Base-by-base conservation (phyloP, 2,888 invertebrate genomes). In the Oscheius sp. region DNA sequence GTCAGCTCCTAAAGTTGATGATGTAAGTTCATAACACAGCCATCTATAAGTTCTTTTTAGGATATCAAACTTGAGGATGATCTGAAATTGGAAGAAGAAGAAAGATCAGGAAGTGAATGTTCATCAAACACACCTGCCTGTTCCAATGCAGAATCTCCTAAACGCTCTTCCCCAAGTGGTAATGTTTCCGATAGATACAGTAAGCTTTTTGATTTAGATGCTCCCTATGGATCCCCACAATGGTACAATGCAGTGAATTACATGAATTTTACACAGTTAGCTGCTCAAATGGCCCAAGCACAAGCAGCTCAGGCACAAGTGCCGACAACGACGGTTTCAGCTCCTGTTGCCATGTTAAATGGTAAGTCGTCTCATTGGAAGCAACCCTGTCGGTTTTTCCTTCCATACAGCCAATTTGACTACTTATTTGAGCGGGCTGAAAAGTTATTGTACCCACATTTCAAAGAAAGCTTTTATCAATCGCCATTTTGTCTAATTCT, bases 251-350 rank as follows among this genome's bases (percentile, higher is more conserved):
- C 77, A 0, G 69, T 76, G 69, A 70, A 66, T 2, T 77, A 77
- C 61, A 53, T 72, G 53, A 64, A 72, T 27, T 52, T 79, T 16
- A 74, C 75, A 3, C 76, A 80, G 3, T 35, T 80, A 13, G 77
- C 80, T n/a, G 73, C 78, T 45, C 80, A 80, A 55, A 72, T 80
- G 69, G 68, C 76, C 16, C 77, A 77, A 61, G 53, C 68, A 46
- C 75, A 59, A n/a, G 43, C 46, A 25, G 72, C 72, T n/a, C 70
- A 58, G 25, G 25, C 0, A 3, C 58, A 45, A 27, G 59, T 45
- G 12, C 69, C 46, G 16, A 18, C 55, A 16, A 56, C 45, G 27
- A 35, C 35, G 9, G 53, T 64, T 27, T 59, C 75, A 0, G n/a
- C 41, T 25, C 75, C 75, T 61, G 49, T 76, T 21, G 46, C 74